These are phyloP conservation scores for Dendrocopos noguchii DNA, from an alignment of 2,113 vertebrate genomes.

Conservation along the genomic window DNA sequence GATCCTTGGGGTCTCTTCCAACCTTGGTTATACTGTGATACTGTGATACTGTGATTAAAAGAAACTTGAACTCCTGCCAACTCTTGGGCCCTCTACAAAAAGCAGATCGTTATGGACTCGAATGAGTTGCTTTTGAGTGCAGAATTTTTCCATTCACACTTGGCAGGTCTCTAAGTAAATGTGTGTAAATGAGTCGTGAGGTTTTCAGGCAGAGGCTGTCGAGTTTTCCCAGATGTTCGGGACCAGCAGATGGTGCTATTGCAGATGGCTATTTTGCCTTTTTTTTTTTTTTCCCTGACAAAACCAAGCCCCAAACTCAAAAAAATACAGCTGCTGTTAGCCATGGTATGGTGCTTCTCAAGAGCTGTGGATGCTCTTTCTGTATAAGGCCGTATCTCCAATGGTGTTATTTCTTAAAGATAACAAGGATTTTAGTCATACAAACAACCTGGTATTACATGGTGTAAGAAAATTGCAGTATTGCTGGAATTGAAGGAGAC, in stretches of 20 bases:
- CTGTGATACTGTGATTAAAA: too few species aligned
- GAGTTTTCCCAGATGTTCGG: background rate
- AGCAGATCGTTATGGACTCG: background rate
- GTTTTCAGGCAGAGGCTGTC: background rate
- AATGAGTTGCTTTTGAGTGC: background rate
- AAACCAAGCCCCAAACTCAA: background rate
- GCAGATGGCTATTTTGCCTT: background rate
- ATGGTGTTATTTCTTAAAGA: background rate
- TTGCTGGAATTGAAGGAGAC: background rate
- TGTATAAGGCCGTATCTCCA: background rate
- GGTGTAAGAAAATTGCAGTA: background rate
- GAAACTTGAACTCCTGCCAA: background rate
- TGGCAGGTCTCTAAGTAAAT: background rate
- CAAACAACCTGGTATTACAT: background rate
- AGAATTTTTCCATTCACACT: background rate
- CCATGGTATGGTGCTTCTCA: background rate
- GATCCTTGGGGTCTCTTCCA: too few species aligned
- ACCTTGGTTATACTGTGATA: too few species aligned
- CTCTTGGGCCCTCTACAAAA: background rate
- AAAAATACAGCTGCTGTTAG: background rate
- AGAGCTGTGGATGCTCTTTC: background rate
- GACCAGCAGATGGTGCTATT: constrained; percentile 22
- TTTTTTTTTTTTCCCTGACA: background rate
- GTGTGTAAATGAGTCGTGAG: rapidly evolving
- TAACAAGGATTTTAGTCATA: background rate